phyloP scores from a whole-genome alignment of 2,113 vertebrate genomes.

The Syngnathus scovelli region DNA sequence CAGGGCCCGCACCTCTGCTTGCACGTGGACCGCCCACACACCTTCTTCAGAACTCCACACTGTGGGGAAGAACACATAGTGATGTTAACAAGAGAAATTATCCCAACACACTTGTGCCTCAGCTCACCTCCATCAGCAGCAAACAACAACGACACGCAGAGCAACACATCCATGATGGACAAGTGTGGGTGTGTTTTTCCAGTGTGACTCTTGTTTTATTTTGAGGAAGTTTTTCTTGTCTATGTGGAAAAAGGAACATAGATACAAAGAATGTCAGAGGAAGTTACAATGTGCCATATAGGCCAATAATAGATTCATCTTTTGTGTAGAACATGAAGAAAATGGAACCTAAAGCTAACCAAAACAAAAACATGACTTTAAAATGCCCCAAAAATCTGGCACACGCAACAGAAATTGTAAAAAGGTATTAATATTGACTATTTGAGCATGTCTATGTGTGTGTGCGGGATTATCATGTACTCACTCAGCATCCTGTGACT shows the following conservation, averaged over 20 bases:
- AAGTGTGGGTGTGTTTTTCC: slow-evolving; percentile 11
- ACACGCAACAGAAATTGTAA: neutral
- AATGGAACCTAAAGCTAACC: neutral
- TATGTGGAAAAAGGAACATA: neutral
- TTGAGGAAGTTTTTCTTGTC: neutral
- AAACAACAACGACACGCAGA: slow-evolving; percentile 40
- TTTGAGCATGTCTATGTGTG: neutral
- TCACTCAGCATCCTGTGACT: neutral
- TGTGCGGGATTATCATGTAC: neutral
- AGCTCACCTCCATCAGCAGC: slow-evolving; percentile 42
- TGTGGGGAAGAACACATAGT: neutral
- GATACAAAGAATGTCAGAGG: neutral
- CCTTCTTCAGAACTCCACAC: slow-evolving; percentile 49
- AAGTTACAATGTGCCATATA: neutral
- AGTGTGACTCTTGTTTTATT: slow-evolving; percentile 18
- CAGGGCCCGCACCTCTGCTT: slow-evolving; percentile 76
- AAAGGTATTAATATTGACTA: too few relatives aligned
- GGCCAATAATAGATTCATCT: neutral
- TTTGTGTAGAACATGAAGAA: neutral
- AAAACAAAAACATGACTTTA: too few relatives aligned
- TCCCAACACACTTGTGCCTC: neutral
- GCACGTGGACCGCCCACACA: slow-evolving; percentile 81
- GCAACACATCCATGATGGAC: slow-evolving; percentile 41
- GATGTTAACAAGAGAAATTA: neutral
- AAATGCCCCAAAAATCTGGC: neutral